phyloP scores from a whole-genome alignment of 2,113 vertebrate genomes.

The Zapornia atra region DNA sequence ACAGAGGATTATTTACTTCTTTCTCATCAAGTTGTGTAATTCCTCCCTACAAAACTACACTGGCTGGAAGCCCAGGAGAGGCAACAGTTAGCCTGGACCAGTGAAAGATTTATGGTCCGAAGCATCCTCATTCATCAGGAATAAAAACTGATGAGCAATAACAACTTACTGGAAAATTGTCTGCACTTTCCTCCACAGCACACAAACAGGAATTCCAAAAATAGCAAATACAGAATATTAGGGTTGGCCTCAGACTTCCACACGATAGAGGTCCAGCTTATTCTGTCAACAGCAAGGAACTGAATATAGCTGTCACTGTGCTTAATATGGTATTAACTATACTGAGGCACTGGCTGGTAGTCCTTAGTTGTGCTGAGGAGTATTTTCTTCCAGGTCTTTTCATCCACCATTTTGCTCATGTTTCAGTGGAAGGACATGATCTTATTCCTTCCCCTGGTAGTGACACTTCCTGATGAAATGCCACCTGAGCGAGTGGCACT shows the following conservation, averaged over 20 bases:
- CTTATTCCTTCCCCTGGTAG: neutral
- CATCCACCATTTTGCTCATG: neutral
- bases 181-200: neutral
- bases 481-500: neutral
- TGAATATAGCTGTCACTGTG: neutral
- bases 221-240: neutral
- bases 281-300: neutral
- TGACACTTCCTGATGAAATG: neutral
- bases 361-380: neutral
- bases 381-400: neutral
- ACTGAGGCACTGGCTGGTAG: neutral
- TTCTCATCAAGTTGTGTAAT: conserved; percentile 47
- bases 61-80: conserved; percentile 46
- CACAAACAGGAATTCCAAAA: conserved; percentile 46
- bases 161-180: conserved; percentile 43
- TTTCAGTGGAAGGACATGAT: neutral
- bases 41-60: conserved; percentile 35
- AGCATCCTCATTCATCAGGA: conserved; percentile 15
- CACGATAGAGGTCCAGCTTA: neutral
- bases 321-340: neutral
- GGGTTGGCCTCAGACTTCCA: neutral
- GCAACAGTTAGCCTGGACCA: conserved; percentile 22
- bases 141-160: conserved; percentile 48
- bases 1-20: conserved; percentile 40
- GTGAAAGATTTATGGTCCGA: conserved; percentile 39